Conservation (phyloP, 2,797 vertebrate species). For the Sparus aurata region DNA sequence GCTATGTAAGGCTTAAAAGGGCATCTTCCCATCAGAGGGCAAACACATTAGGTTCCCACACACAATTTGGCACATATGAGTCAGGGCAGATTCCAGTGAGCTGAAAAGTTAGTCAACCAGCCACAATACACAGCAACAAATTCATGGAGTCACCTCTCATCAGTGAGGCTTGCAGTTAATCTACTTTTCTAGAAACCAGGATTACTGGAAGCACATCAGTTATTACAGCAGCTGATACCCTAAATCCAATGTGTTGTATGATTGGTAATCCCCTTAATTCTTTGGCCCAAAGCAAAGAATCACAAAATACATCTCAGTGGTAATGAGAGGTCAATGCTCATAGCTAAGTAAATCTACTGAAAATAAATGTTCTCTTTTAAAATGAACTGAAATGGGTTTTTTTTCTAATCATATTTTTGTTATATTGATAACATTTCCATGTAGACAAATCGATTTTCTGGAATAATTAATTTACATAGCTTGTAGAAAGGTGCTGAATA, state of each 20-base stretch:
- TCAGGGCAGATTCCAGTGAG: neutral
- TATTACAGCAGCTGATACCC: neutral
- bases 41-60: neutral
- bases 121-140: neutral
- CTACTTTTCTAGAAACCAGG: neutral
- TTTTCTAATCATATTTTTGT: too few species aligned
- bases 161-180: neutral
- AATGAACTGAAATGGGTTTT: too few species aligned
- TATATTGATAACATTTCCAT: too few species aligned
- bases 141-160: neutral
- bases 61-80: neutral
- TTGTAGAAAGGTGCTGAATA: too few species aligned
- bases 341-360: neutral
- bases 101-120: neutral
- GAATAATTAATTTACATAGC: too few species aligned
- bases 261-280: neutral
- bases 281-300: neutral
- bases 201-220: neutral
- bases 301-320: neutral
- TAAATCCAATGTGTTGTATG: neutral
- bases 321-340: neutral
- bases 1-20: neutral
- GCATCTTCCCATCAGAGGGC: neutral
- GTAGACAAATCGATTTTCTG: too few species aligned
- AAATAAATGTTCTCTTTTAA: neutral